Evolutionary conservation across 2,797 vertebrate species (phyloP).

Genomic region (Sebastes iracundus): DNA sequence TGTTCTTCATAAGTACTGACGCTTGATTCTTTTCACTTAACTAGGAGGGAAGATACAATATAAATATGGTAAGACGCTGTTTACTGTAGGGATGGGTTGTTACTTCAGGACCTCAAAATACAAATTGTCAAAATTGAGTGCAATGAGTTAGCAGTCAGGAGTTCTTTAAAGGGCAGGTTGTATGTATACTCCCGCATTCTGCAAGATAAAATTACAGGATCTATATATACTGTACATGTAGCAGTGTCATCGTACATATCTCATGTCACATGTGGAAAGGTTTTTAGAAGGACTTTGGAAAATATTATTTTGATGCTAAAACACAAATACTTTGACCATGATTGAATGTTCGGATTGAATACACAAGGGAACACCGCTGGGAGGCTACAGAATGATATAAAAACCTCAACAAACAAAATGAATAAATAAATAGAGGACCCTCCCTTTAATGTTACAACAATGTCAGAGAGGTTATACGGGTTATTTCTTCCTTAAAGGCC

Average conservation of each 20-base stretch:
- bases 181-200: too few species aligned
- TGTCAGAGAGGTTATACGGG: not conserved
- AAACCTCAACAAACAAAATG: too few species aligned
- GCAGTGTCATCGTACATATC: too few species aligned
- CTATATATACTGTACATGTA: too few species aligned
- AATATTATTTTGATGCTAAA: too few species aligned
- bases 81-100: constrained; percentile 29
- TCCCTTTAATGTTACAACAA: not conserved
- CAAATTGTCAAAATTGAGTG: not conserved
- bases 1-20: constrained; percentile 23
- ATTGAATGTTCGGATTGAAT: too few species aligned
- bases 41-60: constrained; percentile 30
- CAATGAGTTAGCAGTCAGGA: not conserved
- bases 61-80: constrained; percentile 42
- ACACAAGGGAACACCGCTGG: too few species aligned
- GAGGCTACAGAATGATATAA: too few species aligned
- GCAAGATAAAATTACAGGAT: too few species aligned
- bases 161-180: not conserved
- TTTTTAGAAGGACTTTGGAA: fast-evolving
- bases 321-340: fast-evolving
- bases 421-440: too few species aligned
- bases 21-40: constrained; percentile 44
- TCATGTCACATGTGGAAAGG: too few species aligned
- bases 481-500: not conserved
- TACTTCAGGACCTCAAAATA: constrained; percentile 5